Conservation (phyloP, 2,113 vertebrate genomes). For the Pedionomus torquatus region DNA sequence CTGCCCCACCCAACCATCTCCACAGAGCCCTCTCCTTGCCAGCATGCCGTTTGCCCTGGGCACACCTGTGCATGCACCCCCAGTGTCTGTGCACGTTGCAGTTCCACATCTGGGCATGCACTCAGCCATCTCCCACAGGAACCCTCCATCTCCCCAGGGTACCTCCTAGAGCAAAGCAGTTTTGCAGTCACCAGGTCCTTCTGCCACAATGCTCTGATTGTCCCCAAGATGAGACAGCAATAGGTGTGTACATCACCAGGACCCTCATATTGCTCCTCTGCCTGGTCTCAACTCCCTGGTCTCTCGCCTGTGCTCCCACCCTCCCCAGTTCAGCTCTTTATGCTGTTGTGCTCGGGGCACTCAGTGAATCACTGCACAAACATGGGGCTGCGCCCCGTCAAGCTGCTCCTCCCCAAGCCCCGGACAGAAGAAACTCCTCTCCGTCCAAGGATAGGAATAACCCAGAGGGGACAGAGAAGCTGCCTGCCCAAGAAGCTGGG, state of each 20-base stretch:
- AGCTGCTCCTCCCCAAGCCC: neutral
- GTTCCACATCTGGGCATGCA: accelerated
- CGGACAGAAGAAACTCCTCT: accelerated
- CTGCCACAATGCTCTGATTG: accelerated
- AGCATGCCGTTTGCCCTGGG: accelerated
- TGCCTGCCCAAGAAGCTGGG: neutral
- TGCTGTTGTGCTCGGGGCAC: neutral
- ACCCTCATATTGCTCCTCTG: neutral
- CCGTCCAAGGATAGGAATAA: accelerated
- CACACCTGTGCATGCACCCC: accelerated
- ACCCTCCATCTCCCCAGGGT: neutral
- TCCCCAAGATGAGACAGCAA: neutral
- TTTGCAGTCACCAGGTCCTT: neutral
- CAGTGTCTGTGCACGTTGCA: accelerated
- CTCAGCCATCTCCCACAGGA: accelerated
- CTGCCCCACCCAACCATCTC: neutral
- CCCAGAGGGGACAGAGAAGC: neutral
- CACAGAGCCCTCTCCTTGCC: neutral
- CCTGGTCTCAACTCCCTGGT: neutral
- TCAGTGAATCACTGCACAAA: neutral
- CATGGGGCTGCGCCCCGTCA: accelerated
- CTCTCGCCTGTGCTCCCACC: neutral
- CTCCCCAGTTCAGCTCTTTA: neutral
- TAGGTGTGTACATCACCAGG: accelerated
- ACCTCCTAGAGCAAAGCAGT: neutral